Conservation (phyloP, 2,113 vertebrate genomes). For the Coturnix japonica region DNA sequence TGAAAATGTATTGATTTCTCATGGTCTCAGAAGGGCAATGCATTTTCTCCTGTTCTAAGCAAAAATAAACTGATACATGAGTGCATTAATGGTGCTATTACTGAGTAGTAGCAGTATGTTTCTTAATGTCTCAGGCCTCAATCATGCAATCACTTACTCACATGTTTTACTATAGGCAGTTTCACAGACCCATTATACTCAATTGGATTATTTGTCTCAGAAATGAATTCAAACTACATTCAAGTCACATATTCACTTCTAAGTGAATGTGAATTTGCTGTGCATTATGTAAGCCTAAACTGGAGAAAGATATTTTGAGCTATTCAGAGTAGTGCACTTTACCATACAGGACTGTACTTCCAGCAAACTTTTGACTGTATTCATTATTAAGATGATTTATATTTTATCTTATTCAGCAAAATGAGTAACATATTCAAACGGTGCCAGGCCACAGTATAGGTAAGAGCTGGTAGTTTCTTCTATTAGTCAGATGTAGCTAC, state of each 20-base stretch:
- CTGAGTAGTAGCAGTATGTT: constrained; percentile 18
- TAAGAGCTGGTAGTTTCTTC: background rate
- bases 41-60: constrained; percentile 44
- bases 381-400: constrained; percentile 5
- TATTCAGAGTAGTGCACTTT: background rate
- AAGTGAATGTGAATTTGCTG: background rate
- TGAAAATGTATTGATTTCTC: constrained; percentile 52
- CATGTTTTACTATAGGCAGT: constrained; percentile 51
- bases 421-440: background rate
- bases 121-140: constrained; percentile 11
- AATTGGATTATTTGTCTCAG: constrained; percentile 58
- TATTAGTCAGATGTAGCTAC: background rate
- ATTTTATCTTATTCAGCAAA: background rate
- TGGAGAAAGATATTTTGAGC: constrained; percentile 36
- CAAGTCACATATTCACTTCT: background rate
- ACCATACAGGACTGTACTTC: background rate
- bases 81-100: constrained; percentile 50
- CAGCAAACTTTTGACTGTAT: background rate
- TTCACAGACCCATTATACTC: constrained; percentile 33
- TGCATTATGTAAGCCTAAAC: constrained; percentile 11
- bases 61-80: constrained; percentile 47
- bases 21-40: constrained; percentile 30
- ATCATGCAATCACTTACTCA: constrained; percentile 43
- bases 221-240: constrained; percentile 39
- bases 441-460: background rate